Percentiles rank a stretch among this genome's conserved stretches.
These are phyloP conservation scores for Anarhynchus alexandrinus DNA, from an alignment of 2,113 vertebrate genomes.

Conservation along the genomic window DNA sequence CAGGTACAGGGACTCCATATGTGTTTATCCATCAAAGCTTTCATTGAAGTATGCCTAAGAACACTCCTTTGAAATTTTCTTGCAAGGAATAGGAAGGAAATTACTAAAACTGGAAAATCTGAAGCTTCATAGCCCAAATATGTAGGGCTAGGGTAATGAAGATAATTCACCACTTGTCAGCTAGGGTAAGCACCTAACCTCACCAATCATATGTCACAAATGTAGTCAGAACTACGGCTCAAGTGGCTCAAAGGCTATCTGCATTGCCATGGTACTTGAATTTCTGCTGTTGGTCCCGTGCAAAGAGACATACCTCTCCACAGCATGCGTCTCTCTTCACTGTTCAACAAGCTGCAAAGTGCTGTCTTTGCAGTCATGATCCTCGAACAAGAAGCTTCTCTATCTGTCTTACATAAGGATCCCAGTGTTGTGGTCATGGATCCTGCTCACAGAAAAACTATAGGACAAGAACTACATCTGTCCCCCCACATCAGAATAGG, in stretches of 20 bases:
- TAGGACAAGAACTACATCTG: not conserved
- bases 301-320: not conserved
- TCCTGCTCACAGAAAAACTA: not conserved
- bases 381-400: not conserved
- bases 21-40: not conserved
- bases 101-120: not conserved
- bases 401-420: not conserved
- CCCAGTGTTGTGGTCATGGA: not conserved
- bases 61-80: not conserved
- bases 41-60: not conserved
- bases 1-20: not conserved
- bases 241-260: not conserved
- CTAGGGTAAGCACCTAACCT: not conserved
- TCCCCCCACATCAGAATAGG: not conserved
- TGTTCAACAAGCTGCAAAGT: not conserved
- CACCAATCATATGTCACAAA: not conserved
- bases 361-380: not conserved
- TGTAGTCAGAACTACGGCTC: not conserved
- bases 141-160: accelerated
- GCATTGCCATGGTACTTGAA: not conserved
- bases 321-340: not conserved
- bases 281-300: not conserved
- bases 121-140: not conserved
- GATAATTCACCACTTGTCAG: not conserved
- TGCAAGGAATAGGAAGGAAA: not conserved